A percentile compares a stretch with the other conserved stretches of the same genome.
Conservation (phyloP, 1,140 invertebrate genomes). For the Drosophila kohkoa region DNA sequence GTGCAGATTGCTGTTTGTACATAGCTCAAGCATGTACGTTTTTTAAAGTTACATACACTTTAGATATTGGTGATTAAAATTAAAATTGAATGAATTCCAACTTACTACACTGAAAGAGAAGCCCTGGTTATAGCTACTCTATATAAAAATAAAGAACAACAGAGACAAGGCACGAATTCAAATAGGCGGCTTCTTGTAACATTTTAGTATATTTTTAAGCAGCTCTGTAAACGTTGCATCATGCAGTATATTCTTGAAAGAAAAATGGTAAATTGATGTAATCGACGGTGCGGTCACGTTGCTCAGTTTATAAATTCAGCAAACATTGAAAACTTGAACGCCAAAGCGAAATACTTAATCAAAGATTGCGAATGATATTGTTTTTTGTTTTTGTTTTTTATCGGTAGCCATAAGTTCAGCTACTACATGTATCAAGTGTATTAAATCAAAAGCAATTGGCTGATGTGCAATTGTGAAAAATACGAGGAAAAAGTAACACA, state of each 20-base stretch:
- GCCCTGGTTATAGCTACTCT: too few relatives aligned
- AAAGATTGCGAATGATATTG: constrained; percentile 42
- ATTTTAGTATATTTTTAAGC: too few relatives aligned
- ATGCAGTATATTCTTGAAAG: neutral
- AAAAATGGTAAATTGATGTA: neutral
- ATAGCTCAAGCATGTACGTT: too few relatives aligned
- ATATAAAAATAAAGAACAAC: too few relatives aligned
- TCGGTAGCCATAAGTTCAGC: constrained; percentile 18
- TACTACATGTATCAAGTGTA: constrained; percentile 22
- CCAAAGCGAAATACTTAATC: constrained; percentile 38
- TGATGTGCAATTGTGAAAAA: constrained; percentile 12
- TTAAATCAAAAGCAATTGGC: constrained; percentile 5
- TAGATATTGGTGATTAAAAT: too few relatives aligned
- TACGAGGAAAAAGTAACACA: neutral
- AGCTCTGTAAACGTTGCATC: too few relatives aligned
- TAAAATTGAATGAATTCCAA: too few relatives aligned
- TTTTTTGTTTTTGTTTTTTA: constrained; percentile 53
- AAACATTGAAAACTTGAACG: constrained; percentile 49
- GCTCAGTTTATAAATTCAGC: constrained; percentile 54
- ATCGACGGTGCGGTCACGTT: constrained; percentile 41
- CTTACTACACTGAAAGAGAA: too few relatives aligned
- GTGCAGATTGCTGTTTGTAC: too few relatives aligned
- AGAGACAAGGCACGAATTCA: too few relatives aligned
- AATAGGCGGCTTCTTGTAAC: too few relatives aligned
- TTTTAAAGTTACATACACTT: too few relatives aligned